Conservation (phyloP, 1,140 invertebrate species). For the Pararge aegeria region DNA sequence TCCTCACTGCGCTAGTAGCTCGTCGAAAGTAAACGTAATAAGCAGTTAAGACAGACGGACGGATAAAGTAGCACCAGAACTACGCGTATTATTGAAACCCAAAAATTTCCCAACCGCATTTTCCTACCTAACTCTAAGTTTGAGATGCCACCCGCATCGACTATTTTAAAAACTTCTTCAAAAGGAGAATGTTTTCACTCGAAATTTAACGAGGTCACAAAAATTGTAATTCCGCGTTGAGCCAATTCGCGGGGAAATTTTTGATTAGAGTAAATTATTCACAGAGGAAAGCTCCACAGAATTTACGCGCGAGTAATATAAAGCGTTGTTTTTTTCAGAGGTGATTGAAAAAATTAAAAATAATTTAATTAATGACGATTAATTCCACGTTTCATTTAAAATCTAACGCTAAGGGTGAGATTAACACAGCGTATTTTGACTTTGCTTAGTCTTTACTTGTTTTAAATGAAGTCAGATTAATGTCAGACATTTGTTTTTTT, state of each 20-base stretch:
- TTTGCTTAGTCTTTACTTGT: too few relatives aligned
- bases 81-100: too few relatives aligned
- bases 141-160: background rate
- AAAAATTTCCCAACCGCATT: too few relatives aligned
- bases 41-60: too few relatives aligned
- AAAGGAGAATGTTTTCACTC: background rate
- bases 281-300: background rate
- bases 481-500: too few relatives aligned
- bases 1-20: too few relatives aligned
- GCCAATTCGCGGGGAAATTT: background rate
- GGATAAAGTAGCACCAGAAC: too few relatives aligned
- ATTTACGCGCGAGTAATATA: background rate
- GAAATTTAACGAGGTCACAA: constrained; percentile 1
- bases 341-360: background rate
- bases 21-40: too few relatives aligned
- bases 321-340: background rate
- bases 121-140: background rate
- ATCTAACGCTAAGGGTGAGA: too few relatives aligned
- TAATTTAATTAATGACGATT: background rate
- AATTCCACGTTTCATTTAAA: too few relatives aligned
- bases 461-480: too few relatives aligned
- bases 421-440: too few relatives aligned
- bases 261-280: constrained; percentile 1
- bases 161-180: background rate
- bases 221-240: background rate